Base-by-base conservation (phyloP, 1,140 invertebrate species). In the Drosophila saltans region DNA sequence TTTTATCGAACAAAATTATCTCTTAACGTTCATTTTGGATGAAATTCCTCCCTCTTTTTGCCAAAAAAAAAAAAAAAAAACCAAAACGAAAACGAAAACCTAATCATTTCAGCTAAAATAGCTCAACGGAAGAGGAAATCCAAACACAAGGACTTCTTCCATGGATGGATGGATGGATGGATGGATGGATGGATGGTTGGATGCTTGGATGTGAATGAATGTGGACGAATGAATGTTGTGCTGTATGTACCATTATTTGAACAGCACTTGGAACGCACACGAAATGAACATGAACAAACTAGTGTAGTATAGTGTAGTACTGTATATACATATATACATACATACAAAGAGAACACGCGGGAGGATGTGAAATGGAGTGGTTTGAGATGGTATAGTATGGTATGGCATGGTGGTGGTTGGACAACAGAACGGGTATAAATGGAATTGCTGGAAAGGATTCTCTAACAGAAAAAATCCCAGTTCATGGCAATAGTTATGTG, bases 191-290 rank as follows among this genome's bases (percentile, higher is more conserved):
- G 62, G 70, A 74, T 74, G 65, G 58, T 26, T 26, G 41, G 73
- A 56, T 65, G 67, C 7, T 16, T 45, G 43, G 43, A 52, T 52
- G 24, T 52, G 57, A 66, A 71, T 68, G 69, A 52, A 55, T 57
- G 66, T 65, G 33, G 69, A 62, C 45, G 67, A 56, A 58, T 71
- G 48, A 58, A 74, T 76, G 66, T 28, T 40, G 28, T 59, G 74
- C 73, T 67, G 69, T 58, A 36, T 58, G n/a, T 39, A 66, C 66
- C 58, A 75, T 75, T 84, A 70, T 86, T 86, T 86, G 79, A 80
- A 76, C 66, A 79, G 82, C 82, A 79, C 82, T 85, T 64, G 75
- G 66, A 65, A 43, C 33, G 69, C 58, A 73, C 82, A 76, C 55
- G 66, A 81, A 76, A 80, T 78, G 81, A 84, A 78, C 72, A 78